Evolutionary conservation across 2,113 vertebrate genomes (phyloP), one percentile per base, ranked within the genome.

Genomic region (Esox niger): DNA sequence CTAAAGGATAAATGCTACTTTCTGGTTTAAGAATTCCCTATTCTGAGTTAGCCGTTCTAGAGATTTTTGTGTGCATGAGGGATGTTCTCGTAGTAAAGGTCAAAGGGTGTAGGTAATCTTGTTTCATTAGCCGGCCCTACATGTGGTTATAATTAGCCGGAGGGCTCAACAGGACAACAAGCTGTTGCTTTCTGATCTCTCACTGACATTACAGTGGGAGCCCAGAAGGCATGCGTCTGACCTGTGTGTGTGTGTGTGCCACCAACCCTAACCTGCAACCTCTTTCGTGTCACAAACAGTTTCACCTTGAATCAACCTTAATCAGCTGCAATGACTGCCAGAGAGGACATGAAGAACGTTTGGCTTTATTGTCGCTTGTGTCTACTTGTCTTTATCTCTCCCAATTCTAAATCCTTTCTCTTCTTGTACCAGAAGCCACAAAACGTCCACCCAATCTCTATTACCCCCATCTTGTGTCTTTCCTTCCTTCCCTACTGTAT

Each of bases 91-190:
- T 17, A 65, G 68, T 62, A 13, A 32, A 61, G 84, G 76, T 82
- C 73, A 84, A 70, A 79, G 70, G 64, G 56, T 49, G 52, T 74
- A 70, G 71, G 60, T 77, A 70, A 79, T 77, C 62, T 30, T 54
- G 32, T 79, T 38, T 73, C 75, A 75, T 80, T 80, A 82, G 74
- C 20, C 9, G 31, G 35, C 32, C 59, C 21, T 35, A 0, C 79
- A 82, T 74, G 75, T 68, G 73, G 77, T 73, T 80, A 69, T 71
- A 84, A 85, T 83, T 83, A 86, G 74, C 64, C 0, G 11, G 73
- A 63, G 38, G 60, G 68, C 33, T 26, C 64, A 43, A 70, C 62
- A 43, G 10, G 65, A 66, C 26, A 58, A 27, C 35, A 69, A 25
- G 46, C 58, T 56, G 56, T 61, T 77, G 33, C 47, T 62, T 47